Evolutionary conservation across 2,888 invertebrate genomes (phyloP).

Genomic region (Priocnemis perturbator): DNA sequence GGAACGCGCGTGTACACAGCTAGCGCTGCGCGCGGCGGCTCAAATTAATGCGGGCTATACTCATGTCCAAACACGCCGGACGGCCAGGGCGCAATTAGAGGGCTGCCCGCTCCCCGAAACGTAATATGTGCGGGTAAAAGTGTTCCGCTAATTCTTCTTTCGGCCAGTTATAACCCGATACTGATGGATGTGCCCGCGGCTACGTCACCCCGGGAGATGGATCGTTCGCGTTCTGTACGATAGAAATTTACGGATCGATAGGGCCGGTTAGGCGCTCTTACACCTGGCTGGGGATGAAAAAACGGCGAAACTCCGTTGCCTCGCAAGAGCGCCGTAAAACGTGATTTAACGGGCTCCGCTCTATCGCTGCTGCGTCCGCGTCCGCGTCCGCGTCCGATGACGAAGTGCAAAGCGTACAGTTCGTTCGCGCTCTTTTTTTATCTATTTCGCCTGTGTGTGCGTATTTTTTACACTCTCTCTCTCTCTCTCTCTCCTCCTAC

Average conservation of each 20-base stretch:
- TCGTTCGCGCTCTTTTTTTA: neutral
- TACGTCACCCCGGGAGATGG: slow-evolving; percentile 25
- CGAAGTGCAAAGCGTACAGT: neutral
- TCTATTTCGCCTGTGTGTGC: neutral
- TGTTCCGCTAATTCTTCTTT: slow-evolving; percentile 33
- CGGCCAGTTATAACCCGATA: slow-evolving; percentile 29
- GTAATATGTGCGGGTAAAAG: neutral
- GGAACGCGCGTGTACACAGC: no score
- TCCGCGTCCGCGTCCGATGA: neutral
- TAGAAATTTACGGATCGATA: slow-evolving; percentile 36
- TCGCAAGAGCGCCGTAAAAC: neutral
- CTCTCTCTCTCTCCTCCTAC: neutral
- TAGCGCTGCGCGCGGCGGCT: neutral
- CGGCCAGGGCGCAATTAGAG: slow-evolving; percentile 30
- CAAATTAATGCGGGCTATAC: slow-evolving; percentile 41
- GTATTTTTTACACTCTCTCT: no score
- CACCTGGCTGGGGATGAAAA: neutral
- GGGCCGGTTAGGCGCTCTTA: slow-evolving; percentile 3
- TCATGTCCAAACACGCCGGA: slow-evolving; percentile 34
- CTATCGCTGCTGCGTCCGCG: slow-evolving; percentile 2
- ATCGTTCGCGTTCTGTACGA: slow-evolving; percentile 23
- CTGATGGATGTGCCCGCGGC: slow-evolving; percentile 34
- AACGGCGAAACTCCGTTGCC: neutral
- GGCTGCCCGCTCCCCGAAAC: slow-evolving; percentile 2
- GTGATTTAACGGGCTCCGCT: neutral